phyloP scores from a whole-genome alignment of 92 coral and sea anemone species.

The Umimayanthus kanabou region DNA sequence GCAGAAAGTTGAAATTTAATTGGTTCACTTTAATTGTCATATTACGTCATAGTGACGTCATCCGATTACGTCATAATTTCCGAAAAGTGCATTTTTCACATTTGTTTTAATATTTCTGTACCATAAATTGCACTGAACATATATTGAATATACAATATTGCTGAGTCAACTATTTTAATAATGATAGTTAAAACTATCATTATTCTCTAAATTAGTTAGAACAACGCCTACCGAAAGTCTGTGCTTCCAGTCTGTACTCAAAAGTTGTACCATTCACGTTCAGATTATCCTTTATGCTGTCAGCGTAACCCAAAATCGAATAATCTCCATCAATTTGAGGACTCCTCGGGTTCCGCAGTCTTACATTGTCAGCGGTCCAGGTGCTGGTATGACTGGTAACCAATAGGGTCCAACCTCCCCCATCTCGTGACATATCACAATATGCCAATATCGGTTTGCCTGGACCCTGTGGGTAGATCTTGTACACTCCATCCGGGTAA shows the following conservation, averaged over 20 bases:
- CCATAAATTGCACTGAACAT: too few relatives aligned
- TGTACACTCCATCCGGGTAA: slow-evolving; percentile 46
- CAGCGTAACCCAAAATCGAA: slow-evolving; percentile 44
- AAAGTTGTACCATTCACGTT: slow-evolving; percentile 36
- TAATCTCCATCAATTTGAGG: slow-evolving; percentile 36
- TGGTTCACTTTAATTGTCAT: too few relatives aligned
- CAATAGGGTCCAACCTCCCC: slow-evolving; percentile 55
- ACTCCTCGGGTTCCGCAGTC: neutral
- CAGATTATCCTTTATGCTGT: slow-evolving; percentile 34
- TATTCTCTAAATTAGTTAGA: neutral
- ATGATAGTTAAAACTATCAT: too few relatives aligned
- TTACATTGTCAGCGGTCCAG: slow-evolving; percentile 40
- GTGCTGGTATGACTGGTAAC: slow-evolving; percentile 48
- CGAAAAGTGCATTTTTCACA: too few relatives aligned
- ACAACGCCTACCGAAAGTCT: slow-evolving; percentile 12
- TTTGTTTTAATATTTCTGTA: too few relatives aligned
- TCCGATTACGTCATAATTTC: too few relatives aligned
- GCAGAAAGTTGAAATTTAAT: too few relatives aligned
- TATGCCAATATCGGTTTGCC: slow-evolving; percentile 18
- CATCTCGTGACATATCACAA: slow-evolving; percentile 59
- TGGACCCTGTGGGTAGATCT: slow-evolving; percentile 21
- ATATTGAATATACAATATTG: too few relatives aligned
- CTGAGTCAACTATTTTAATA: too few relatives aligned
- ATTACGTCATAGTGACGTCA: too few relatives aligned
- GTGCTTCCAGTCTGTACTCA: slow-evolving; percentile 45